Percentiles rank a stretch among this genome's conserved stretches.
phyloP scores from a whole-genome alignment of 2,113 vertebrate species.

The Syngnathus floridae region DNA sequence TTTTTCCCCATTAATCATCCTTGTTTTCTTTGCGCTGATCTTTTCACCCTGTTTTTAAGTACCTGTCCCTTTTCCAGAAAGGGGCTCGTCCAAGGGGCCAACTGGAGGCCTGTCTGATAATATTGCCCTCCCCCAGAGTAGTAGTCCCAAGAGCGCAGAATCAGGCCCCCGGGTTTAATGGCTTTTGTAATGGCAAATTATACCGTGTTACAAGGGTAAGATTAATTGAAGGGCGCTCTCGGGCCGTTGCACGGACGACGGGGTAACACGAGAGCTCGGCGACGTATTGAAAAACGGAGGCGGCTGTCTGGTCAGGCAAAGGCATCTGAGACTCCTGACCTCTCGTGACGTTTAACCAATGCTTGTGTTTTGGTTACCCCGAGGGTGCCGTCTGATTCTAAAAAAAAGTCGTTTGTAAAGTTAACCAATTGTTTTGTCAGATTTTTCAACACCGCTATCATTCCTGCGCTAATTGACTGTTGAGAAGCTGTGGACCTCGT shows the following conservation, averaged over 20 bases:
- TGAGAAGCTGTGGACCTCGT: conserved; percentile 51
- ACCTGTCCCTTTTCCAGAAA: conserved; percentile 71
- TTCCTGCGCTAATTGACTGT: conserved; percentile 71
- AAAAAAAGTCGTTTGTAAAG: conserved; percentile 76
- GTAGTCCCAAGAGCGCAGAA: conserved; percentile 61
- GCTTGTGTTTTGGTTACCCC: conserved; percentile 60
- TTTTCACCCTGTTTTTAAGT: conserved; percentile 78
- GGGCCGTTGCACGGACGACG: conserved; percentile 52
- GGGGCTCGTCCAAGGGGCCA: conserved; percentile 68
- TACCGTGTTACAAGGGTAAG: conserved; percentile 75
- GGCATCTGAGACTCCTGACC: conserved; percentile 63
- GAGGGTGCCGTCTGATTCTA: conserved; percentile 48
- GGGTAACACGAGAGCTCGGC: conserved; percentile 69
- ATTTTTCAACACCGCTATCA: conserved; percentile 68
- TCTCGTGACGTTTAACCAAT: conserved; percentile 48
- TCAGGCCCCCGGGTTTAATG: conserved; percentile 70
- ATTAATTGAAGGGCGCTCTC: conserved; percentile 77
- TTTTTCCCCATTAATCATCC: conserved; percentile 78
- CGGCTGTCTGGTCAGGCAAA: conserved; percentile 58
- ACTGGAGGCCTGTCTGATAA: conserved; percentile 51
- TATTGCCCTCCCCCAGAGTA: conserved; percentile 9
- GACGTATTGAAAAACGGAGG: conserved; percentile 63
- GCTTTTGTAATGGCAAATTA: conserved; percentile 77
- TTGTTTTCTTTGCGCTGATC: conserved; percentile 79
- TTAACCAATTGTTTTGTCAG: conserved; percentile 78